phyloP scores from a whole-genome alignment of 1,140 invertebrate species.

The Bactericera cockerelli region DNA sequence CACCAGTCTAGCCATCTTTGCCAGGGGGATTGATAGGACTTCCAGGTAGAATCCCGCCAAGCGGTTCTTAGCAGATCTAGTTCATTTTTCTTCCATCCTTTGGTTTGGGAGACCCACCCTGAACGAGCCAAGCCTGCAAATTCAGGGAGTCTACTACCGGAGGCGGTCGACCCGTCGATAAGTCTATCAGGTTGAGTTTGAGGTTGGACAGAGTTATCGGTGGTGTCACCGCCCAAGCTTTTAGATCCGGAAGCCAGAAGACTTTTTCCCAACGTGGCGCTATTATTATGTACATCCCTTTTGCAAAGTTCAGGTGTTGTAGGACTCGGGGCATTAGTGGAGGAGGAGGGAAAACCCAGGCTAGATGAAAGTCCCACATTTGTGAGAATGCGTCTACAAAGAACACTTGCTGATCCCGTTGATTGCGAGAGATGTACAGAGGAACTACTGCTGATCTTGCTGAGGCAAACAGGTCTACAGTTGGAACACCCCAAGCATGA shows the following conservation, averaged over 20 bases:
- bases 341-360: constrained; percentile 28
- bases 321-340: constrained; percentile 26
- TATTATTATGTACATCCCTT: constrained; percentile 23
- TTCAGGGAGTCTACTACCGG: constrained; percentile 20
- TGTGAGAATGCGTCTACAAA: constrained; percentile 26
- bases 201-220: background rate
- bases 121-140: constrained; percentile 27
- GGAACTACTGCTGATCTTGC: constrained; percentile 23
- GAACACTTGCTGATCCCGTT: constrained; percentile 19
- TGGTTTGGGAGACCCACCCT: constrained; percentile 20
- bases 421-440: constrained; percentile 24
- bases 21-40: constrained; percentile 22
- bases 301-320: constrained; percentile 24
- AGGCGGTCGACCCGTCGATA: constrained; percentile 22
- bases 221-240: background rate
- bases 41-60: constrained; percentile 23
- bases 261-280: constrained; percentile 26
- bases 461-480: constrained; percentile 27
- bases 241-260: constrained; percentile 27
- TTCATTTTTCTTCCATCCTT: constrained; percentile 21
- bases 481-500: constrained; percentile 24
- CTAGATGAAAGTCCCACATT: constrained; percentile 24
- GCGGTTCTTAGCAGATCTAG: constrained; percentile 19
- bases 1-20: constrained; percentile 23
- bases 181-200: constrained; percentile 21